A percentile compares a stretch with the other conserved stretches of the same genome.
Conservation (phyloP, 2,888 invertebrate species). For the Morpho helenor region DNA sequence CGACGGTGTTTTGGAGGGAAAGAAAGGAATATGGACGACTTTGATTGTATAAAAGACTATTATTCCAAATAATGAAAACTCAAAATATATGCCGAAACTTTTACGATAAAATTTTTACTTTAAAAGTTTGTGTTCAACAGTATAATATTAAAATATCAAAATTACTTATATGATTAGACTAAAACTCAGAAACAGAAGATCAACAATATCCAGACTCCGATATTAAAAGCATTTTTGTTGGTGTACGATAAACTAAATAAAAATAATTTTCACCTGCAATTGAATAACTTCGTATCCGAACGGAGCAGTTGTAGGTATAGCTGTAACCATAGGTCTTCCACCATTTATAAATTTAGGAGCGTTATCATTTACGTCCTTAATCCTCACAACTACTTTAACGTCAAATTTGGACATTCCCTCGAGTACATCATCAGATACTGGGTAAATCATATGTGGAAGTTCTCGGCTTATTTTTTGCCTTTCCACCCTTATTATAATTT, state of each 20-base stretch:
- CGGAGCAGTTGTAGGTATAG: conserved; percentile 88
- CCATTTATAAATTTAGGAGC: conserved; percentile 86
- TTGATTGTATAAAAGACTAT: too few relatives aligned
- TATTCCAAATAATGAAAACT: too few relatives aligned
- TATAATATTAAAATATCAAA: too few relatives aligned
- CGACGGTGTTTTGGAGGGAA: too few relatives aligned
- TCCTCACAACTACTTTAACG: conserved; percentile 87
- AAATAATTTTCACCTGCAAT: conserved; percentile 76
- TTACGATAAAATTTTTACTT: too few relatives aligned
- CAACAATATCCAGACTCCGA: too few relatives aligned
- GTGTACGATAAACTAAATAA: not conserved
- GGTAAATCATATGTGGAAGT: conserved; percentile 87
- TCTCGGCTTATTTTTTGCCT: conserved; percentile 81
- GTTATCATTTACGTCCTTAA: conserved; percentile 91
- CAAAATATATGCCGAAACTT: too few relatives aligned
- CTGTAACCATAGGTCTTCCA: conserved; percentile 89
- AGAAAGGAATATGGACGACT: too few relatives aligned
- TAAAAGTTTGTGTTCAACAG: too few relatives aligned
- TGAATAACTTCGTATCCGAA: conserved; percentile 90
- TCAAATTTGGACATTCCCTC: conserved; percentile 87
- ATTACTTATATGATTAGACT: too few relatives aligned
- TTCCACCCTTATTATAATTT: conserved; percentile 73
- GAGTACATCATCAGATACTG: conserved; percentile 84
- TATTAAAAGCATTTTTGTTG: conserved; percentile 1
- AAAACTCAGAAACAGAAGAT: too few relatives aligned